A percentile compares a stretch with the other conserved stretches of the same genome.
Evolutionary conservation across 2,888 invertebrate genomes (phyloP).

Genomic region (Ochlodes sylvanus): DNA sequence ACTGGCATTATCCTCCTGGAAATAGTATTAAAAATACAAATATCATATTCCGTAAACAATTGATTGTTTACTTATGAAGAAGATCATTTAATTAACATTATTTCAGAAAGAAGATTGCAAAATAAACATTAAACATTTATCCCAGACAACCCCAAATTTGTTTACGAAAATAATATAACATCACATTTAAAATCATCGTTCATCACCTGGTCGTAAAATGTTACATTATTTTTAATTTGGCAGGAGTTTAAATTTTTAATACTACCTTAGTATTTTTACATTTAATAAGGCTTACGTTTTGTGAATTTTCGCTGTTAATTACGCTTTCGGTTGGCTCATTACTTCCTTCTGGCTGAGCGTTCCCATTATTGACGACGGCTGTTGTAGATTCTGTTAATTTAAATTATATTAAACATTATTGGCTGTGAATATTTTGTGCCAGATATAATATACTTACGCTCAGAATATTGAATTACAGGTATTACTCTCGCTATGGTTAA

Average conservation of each 20-base stretch:
- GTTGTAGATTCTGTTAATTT: slow-evolving; percentile 18
- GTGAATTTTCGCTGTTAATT: slow-evolving; percentile 16
- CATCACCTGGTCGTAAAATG: neutral
- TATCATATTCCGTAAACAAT: too few relatives aligned
- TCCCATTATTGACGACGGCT: slow-evolving; percentile 10
- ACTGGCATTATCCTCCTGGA: too few relatives aligned
- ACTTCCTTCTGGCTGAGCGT: slow-evolving; percentile 17
- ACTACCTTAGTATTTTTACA: neutral
- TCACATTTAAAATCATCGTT: too few relatives aligned
- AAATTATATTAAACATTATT: slow-evolving; percentile 17
- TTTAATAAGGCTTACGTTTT: slow-evolving; percentile 18
- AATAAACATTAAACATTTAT: too few relatives aligned
- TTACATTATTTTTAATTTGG: neutral
- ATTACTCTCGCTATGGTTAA: too few relatives aligned
- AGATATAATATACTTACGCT: neutral
- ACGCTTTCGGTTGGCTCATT: slow-evolving; percentile 7
- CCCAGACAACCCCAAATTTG: too few relatives aligned
- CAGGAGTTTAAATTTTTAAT: slow-evolving; percentile 4
- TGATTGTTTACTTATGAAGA: too few relatives aligned
- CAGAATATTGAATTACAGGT: neutral
- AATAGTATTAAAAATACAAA: too few relatives aligned
- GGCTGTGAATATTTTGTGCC: neutral
- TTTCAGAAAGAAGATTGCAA: too few relatives aligned
- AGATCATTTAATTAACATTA: too few relatives aligned
- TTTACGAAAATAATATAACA: too few relatives aligned